A percentile compares a stretch with the other conserved stretches of the same genome.
Conservation (phyloP, 2,113 vertebrate genomes). For the Mus musculus region GRCm39 chr4:76646001-76646500, state of each 20-base stretch:
- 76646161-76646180: background rate
- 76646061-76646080: background rate
- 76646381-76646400: constrained; percentile 48
- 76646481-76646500: constrained; percentile 75
- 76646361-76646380: background rate
- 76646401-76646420: constrained; percentile 43
- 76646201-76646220: background rate
- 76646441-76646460: constrained; percentile 77
- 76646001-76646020: background rate
- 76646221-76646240: background rate
- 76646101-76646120: background rate
- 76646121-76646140: background rate
- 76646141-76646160: background rate
- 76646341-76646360: background rate
- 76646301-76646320: background rate
- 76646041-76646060: background rate
- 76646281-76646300: background rate
- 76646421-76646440: constrained; percentile 74
- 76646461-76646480: constrained; percentile 73
- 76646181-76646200: background rate
- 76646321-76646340: background rate
- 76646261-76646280: background rate
- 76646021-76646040: background rate
- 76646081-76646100: background rate
- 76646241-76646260: background rate